Conservation (phyloP, 2,888 invertebrate species). For the Aquatica leii region DNA sequence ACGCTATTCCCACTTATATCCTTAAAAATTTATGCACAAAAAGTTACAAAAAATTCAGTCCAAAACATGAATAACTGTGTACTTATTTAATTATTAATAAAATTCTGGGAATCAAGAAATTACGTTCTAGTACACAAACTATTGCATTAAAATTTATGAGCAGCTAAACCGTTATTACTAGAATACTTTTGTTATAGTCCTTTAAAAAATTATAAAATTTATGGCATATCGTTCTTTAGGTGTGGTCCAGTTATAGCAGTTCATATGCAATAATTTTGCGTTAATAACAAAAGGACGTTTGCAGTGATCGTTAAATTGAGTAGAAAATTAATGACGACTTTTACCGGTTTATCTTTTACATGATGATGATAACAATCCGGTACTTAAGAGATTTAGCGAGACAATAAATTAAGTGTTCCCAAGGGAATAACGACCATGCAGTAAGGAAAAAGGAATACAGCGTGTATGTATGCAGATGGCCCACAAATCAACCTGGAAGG, state of each 20-base stretch:
- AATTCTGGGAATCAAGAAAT: constrained; percentile 35
- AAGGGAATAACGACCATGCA: constrained; percentile 40
- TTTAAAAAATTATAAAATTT: constrained; percentile 7
- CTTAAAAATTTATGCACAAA: not conserved
- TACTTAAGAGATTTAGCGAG: constrained; percentile 2
- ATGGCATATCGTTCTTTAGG: constrained; percentile 14
- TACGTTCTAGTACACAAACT: constrained; percentile 31
- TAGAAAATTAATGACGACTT: too few species aligned
- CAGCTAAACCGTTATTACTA: constrained; percentile 23
- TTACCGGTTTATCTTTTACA: not conserved
- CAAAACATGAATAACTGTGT: constrained; percentile 15
- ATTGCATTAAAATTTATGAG: constrained; percentile 36
- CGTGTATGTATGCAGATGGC: constrained; percentile 55
- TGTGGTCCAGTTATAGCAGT: constrained; percentile 15
- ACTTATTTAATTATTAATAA: constrained; percentile 35
- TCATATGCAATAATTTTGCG: too few species aligned
- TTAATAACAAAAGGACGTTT: too few species aligned
- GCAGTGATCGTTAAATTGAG: too few species aligned
- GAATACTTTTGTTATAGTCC: constrained; percentile 22
- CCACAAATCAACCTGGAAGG: constrained; percentile 56
- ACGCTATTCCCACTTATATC: constrained; percentile 27
- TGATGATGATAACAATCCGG: not conserved
- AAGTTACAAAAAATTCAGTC: too few species aligned
- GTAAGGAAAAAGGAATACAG: constrained; percentile 16
- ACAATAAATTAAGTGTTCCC: constrained; percentile 30